Evolutionary conservation across 53 echinoderm and acorn worm species (phyloP).

Genomic region (Echinometra lucunter): DNA sequence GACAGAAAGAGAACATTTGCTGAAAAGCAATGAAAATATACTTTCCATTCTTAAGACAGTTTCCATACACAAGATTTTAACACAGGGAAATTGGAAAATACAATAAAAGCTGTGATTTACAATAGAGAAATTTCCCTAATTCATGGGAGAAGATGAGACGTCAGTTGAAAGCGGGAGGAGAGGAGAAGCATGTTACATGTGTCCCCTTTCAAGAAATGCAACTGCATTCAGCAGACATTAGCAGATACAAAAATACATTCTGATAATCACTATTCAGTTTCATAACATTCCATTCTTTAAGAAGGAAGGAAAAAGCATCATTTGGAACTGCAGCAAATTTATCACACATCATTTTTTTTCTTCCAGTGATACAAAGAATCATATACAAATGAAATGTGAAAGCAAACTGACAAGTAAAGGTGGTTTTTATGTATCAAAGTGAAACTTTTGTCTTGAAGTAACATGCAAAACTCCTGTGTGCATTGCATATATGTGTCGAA

Average conservation of each 20-base stretch:
- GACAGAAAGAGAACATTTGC: background rate
- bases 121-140: no score
- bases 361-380: background rate
- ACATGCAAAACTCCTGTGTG: slow-evolving; percentile 6
- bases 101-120: no score
- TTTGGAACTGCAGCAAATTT: no score
- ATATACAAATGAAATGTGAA: background rate
- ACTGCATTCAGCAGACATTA: no score
- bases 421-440: background rate
- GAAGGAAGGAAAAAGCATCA: no score
- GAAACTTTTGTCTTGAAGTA: background rate
- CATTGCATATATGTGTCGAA: background rate
- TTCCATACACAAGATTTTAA: background rate
- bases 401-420: background rate
- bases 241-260: no score
- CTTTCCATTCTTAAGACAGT: background rate
- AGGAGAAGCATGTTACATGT: no score
- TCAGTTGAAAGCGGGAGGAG: no score
- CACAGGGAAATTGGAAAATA: background rate
- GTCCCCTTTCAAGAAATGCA: no score
- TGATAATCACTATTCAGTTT: no score
- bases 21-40: background rate
- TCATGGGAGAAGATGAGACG: no score
- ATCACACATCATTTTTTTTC: background rate
- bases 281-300: no score